These are phyloP conservation scores for Mus minutoides DNA, from an alignment of 2,797 vertebrate species.

Conservation along the genomic window DNA sequence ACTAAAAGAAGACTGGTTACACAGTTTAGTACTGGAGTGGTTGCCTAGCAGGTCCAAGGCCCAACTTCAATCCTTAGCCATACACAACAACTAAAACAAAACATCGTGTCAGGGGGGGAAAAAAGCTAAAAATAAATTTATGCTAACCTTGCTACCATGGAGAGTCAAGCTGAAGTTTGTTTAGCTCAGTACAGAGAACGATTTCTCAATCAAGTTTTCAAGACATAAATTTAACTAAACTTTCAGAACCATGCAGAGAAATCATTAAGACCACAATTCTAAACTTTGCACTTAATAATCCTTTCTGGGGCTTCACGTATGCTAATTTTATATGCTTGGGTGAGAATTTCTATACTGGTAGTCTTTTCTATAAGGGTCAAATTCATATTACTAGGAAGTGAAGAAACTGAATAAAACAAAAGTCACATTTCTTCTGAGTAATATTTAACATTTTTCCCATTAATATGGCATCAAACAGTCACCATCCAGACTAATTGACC, in stretches of 20 bases:
- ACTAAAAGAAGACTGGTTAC: neutral
- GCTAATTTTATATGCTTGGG: conserved; percentile 54
- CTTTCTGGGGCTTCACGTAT: conserved; percentile 43
- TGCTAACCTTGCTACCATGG: neutral
- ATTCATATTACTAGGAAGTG: conserved; percentile 41
- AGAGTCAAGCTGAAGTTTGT: neutral
- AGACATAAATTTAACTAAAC: conserved; percentile 64
- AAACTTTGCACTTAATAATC: conserved; percentile 23
- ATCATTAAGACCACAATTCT: conserved; percentile 39
- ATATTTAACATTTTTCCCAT: conserved; percentile 38
- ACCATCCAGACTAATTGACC: neutral
- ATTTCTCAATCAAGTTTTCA: conserved; percentile 54
- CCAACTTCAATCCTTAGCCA: neutral
- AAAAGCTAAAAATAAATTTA: neutral
- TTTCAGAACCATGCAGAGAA: conserved; percentile 63
- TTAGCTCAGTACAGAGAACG: conserved; percentile 23
- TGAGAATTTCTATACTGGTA: conserved; percentile 12
- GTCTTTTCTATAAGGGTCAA: conserved; percentile 37
- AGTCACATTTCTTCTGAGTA: conserved; percentile 27
- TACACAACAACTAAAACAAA: neutral
- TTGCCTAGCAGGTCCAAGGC: neutral
- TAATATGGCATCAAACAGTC: conserved; percentile 24
- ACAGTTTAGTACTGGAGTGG: neutral
- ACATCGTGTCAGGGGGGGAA: too few relatives aligned
- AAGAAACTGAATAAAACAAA: neutral